Percentiles rank a stretch among this genome's conserved stretches.
Conservation (phyloP, 2,888 invertebrate species). For the Protodeltote pygarga region DNA sequence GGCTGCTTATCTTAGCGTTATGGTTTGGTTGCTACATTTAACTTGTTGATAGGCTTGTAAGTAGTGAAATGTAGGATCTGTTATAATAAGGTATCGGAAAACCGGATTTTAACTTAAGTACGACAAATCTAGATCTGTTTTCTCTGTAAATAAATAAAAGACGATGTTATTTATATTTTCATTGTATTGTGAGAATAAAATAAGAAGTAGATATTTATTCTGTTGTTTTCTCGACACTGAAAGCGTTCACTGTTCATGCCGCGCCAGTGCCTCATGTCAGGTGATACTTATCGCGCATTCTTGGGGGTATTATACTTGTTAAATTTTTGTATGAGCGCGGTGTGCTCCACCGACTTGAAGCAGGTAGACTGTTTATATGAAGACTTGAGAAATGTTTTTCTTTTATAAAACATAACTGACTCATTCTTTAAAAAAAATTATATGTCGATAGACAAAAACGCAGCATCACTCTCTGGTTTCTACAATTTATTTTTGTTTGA, state of each 20-base stretch:
- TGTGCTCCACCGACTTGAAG: conserved; percentile 16
- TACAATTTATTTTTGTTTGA: conserved; percentile 31
- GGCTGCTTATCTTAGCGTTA: conserved; percentile 39
- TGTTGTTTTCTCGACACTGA: conserved; percentile 22
- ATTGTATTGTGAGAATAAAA: conserved; percentile 27
- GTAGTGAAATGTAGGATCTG: conserved; percentile 6
- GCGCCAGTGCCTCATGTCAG: conserved; percentile 24
- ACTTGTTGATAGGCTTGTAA: conserved; percentile 27
- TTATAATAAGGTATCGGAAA: neutral
- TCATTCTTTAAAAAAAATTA: no score
- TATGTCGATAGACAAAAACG: conserved; percentile 2
- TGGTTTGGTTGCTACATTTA: conserved; percentile 34
- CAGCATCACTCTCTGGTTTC: conserved; percentile 15
- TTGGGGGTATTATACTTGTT: conserved; percentile 28
- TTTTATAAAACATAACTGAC: no score
- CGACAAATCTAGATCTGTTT: neutral
- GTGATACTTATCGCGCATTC: conserved; percentile 41
- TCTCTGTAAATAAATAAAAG: conserved; percentile 17
- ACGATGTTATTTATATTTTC: conserved; percentile 15
- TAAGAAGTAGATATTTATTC: conserved; percentile 8
- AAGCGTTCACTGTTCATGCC: conserved; percentile 18
- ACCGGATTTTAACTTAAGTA: neutral
- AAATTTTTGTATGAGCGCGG: conserved; percentile 23
- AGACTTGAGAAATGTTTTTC: neutral
- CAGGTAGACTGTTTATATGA: conserved; percentile 18